Evolutionary conservation across 1,140 invertebrate species (phyloP), one percentile per base, ranked within the genome.

Genomic region (Anastrepha obliqua): DNA sequence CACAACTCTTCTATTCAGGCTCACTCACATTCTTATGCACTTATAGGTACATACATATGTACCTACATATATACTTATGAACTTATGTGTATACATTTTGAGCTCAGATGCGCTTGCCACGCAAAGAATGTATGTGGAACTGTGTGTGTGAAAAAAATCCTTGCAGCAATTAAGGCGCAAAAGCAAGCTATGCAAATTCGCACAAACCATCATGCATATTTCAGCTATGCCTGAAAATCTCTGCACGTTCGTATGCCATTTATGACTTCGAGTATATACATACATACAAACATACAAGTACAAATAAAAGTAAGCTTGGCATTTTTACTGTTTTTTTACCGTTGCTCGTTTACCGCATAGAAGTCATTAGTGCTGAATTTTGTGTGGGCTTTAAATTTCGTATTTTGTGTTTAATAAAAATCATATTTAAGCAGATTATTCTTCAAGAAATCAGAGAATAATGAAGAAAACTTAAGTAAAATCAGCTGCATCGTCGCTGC

Each of bases 151-250:
- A 62, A 11, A 42, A 47, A 74, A 74, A 74, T 47, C 11, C 15
- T 74, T 44, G 67, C 67, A 74, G 67, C 44, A 74, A 74, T 74
- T 74, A 74, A 74, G 15, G 67, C 67, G 39, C 42, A 42, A 5
- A 62, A 62, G 60, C 42, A 47, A 15, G 67, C 39, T 47, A 74
- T 74, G 42, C 42, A 74, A 67, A 74, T 74, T 44, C 42, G 5
- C 5, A 55, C 51, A 55, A 55, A 55, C 51, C 51, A 11, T 55
- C 51, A 55, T 55, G 51, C 51, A 55, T 62, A 13, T 17, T 62
- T 9, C 60, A 62, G 13, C 15, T 62, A 62, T 62, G 13, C 29
- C 29, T 29, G 29, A 29, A 29, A 29, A 29, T 29, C 29, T 62
- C 4, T 62, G 15, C 60, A 62, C 15, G 9, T n/a, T 62, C 60